Base-by-base conservation (phyloP, 1,140 invertebrate genomes). In the Cotesia typhae region DNA sequence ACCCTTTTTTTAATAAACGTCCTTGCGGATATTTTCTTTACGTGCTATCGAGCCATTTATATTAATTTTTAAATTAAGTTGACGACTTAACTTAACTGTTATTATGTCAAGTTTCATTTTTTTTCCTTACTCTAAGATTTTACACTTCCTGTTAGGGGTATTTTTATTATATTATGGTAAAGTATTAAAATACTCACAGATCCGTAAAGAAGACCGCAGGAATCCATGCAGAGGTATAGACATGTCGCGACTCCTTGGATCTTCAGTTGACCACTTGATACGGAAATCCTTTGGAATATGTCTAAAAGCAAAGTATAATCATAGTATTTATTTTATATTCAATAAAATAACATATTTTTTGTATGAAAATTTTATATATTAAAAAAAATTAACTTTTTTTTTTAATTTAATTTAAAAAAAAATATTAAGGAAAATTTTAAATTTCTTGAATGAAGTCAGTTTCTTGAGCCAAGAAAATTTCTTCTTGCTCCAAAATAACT, bases 161-260 rank as follows among this genome's bases (percentile, higher is more conserved):
- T 9, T 38, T 14, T 41, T 20, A 71, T 53, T 59, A n/a, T 20
- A 71, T 53, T 59, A n/a, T 36, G 6, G 36, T 36, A 61, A 63
- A 37, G 70, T 52, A 38, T 20, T 60, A 41, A 70, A 70, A 60
- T 71, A 92, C 93, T 92, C 90, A 95, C 94, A 90, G 93, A 92
- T 83, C 92, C 92, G 88, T 94, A 95, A 75, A 93, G 90, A 81
- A 91, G 88, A 84, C 94, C 94, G 84, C 93, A 94, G 74, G 90
- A 88, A 86, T 94, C 93, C 93, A 95, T 94, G 84, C 94, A 95
- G 80, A 95, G 91, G 88, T 91, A 94, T 81, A 94, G 89, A 84
- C 93, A 94, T 73, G 94, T 94, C 77, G 92, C 92, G 71, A 94
- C 90, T 83, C 93, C 92, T 89, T 94, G 93, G 80, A 95, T 93